phyloP scores from a whole-genome alignment of 2,797 vertebrate genomes.

The Acrossocheilus wenchowensis region DNA sequence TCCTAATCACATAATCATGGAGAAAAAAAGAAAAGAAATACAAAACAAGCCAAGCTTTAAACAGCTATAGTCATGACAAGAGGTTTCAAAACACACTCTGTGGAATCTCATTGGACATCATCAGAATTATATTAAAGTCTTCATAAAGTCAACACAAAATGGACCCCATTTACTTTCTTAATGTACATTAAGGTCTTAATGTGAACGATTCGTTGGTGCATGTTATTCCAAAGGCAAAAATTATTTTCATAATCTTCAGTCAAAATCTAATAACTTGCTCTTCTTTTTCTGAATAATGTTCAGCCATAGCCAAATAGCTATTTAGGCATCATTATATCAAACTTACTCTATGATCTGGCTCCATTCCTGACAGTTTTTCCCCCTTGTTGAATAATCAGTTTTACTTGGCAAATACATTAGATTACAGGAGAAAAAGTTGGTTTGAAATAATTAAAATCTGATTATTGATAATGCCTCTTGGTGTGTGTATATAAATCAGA shows the following conservation, averaged over 20 bases:
- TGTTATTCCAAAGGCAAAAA: not conserved
- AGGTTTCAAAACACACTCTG: not conserved
- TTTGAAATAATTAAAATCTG: not conserved
- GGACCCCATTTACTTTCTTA: slow-evolving; percentile 2
- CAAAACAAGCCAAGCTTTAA: not conserved
- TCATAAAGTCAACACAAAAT: not conserved
- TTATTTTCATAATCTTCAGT: not conserved
- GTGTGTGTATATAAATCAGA: no score
- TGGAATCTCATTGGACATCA: not conserved
- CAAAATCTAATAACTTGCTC: not conserved
- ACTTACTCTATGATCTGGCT: not conserved
- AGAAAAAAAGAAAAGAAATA: not conserved
- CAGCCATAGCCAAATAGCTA: not conserved
- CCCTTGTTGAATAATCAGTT: not conserved
- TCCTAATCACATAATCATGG: not conserved
- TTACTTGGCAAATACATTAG: not conserved
- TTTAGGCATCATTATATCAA: not conserved
- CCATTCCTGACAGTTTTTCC: not conserved
- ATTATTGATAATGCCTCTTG: not conserved
- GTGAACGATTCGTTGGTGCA: not conserved
- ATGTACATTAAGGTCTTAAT: not conserved
- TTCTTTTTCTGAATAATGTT: not conserved
- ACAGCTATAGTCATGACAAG: not conserved
- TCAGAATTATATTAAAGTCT: slow-evolving; percentile 5
- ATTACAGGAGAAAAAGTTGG: not conserved